Base-by-base conservation (phyloP, 1,140 invertebrate species). In the Caenorhabditis briggsae region DNA sequence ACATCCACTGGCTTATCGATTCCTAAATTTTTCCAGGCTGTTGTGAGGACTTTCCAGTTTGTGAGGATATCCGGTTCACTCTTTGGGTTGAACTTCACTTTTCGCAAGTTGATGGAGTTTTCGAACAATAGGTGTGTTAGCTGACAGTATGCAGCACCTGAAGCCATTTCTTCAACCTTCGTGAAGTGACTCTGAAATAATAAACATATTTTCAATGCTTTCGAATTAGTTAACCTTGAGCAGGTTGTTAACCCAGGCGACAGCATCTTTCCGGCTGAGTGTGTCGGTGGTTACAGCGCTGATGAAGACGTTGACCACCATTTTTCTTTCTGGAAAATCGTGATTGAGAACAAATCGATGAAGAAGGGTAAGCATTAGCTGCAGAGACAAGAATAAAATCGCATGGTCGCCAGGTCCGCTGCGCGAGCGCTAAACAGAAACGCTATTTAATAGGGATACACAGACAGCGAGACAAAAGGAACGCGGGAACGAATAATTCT, bases 121-220 rank as follows among this genome's bases (percentile, higher is more conserved):
- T 96, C 96, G 93, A 99, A 99, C n/a, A 99, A 94, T 96, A 99
- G 97, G 93, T 99, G 97, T 96, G 99, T 98, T 92, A 99, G 98
- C 92, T 98, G 97, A 64, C 61, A 59, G 48, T 88, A 87, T 18
- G 88, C 82, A 11, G 86, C 85, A 53, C 82, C 85, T 87, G 97
- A 96, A 92, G 97, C 98, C 53, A 99, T 93, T 93, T 99, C 97
- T 94, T 99, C 97, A 90, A 99, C 97, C 95, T 99, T 99, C 58
- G 94, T 95, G 92, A 97, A 98, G 91, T 95, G 59, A 61, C 46
- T 58, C 92, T 96, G 95, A 53, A 99, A 94, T 92, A 2, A 50
- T n/a, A 33, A 6, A 56, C 5, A n/a, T 2, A 56, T 53, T 95
- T 92, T 33, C 16, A 5, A 43, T 12, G 55, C 16, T 33, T 33